Base-by-base conservation (phyloP, 2,888 invertebrate genomes). In the Copidosoma aretas region DNA sequence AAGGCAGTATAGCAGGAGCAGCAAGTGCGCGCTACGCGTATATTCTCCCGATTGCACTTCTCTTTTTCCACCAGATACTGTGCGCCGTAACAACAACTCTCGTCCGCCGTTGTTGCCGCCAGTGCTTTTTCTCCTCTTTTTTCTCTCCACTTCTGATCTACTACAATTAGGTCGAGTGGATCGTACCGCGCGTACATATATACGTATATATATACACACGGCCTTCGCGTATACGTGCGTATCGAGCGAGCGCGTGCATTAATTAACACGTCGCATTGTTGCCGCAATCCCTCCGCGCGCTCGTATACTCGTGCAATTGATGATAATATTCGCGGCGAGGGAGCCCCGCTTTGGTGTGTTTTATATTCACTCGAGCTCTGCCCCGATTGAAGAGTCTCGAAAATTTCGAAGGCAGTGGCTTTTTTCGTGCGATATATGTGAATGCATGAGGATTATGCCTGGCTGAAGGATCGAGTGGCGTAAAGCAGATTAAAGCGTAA, bases 161-260 rank as follows among this genome's bases (percentile, higher is more conserved):
- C 39, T 21, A 70, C 74, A 77, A 77, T 78, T 74, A 66, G 76
- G 76, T 76, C 77, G 74, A 75, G 67, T 72, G 70, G 75, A 54
- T 73, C 76, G 75, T 76, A 73, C 73, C 71, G 70, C 70, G 65
- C 52, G 53, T n/a, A 57, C 10, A 22, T 22, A 24, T 63, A 3
- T 57, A 8, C 17, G 43, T 15, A 3, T 46, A 46, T 46, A 46
- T 12, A 46, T 32, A 46, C 52, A n/a, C n/a, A 21, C 32, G 22
- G 49, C 21, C 14, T 43, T 25, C 51, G 19, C 49, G 62, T 53
- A 10, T 32, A 43, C 22, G 43, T 25, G 17, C 39, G 8, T 41
- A n/a, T 24, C 25, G 73, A 68, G 71, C 70, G 65, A 73, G 64
- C 73, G 64, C 70, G 63, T 46, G 58, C 75, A 72, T 76, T 77